Evolutionary conservation across 2,797 vertebrate species (phyloP), one percentile per base, ranked within the genome.

Genomic region (Esox masquinongy): DNA sequence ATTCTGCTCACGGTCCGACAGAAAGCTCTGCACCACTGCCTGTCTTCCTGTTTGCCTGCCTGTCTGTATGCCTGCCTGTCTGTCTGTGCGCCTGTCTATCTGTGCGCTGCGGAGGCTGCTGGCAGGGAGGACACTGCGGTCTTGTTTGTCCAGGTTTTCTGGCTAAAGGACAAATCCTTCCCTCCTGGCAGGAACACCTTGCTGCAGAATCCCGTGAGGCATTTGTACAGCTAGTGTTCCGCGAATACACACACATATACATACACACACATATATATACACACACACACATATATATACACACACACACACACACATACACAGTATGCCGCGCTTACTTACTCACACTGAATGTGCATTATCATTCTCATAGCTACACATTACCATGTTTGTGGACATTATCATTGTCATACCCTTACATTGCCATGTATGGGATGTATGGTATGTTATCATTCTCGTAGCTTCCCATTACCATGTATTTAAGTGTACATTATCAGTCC

Each of bases 61-160:
- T 67, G 64, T 8, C 26, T 19, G 64, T 29, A 4, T 29, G 61
- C 0, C 1, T 64, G 61, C 61, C 8, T 24, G 59, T 63, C n/a
- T 64, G 61, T 64, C n/a, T 64, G 61, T 64, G 12, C 22, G 61
- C 24, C n/a, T 64, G 61, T 64, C 22, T 64, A n/a, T 68, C 31
- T 43, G 31, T 68, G 34, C 59, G 69, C 74, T 70, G 70, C 59
- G 72, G 66, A 74, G 74, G 77, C 79, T 79, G 68, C 78, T 85
- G 82, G 82, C 84, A 78, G 69, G 39, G 79, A 81, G 78, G 79
- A 81, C 82, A 79, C 81, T 84, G 78, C 79, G 77, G 80, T 84
- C 76, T 80, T 80, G 74, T 84, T 85, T 73, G 73, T 69, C 70
- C 75, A 50, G 39, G 63, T 61, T 66, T 67, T 64, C 80, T 75